Evolutionary conservation across 2,113 vertebrate species (phyloP), one percentile per base, ranked within the genome.

Genomic region (Corythaeola cristata): DNA sequence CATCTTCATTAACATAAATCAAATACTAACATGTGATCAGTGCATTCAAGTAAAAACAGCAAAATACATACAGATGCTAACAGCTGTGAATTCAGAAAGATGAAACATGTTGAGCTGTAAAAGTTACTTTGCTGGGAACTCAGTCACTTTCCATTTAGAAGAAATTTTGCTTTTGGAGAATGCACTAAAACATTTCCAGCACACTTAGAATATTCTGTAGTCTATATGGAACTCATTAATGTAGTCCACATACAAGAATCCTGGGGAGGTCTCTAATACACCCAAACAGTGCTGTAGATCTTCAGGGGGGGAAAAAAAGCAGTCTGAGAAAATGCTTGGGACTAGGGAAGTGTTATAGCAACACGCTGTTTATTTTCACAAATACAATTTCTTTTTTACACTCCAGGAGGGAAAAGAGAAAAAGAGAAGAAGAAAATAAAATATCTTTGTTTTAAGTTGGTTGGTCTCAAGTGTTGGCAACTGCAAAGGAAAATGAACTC

Each of bases 331-430:
- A 94, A 93, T 83, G 11, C 32, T 81, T 84, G 69, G 18, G 85
- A 92, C 30, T 66, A 35, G 45, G 45, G 22, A 85, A 97, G 81
- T 96, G 72, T 92, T 97, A 81, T 18, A 96, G 67, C 41, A 69
- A 62, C 8, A n/a, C 9, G 50, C 37, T 96, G 68, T 85, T 98
- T 97, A 95, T 96, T 97, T 97, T 96, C 94, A 97, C 81, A 97
- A 97, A 96, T 66, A 89, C n/a, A 60, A 74, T 94, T 91, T 96
- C 60, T 81, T 91, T 95, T 97, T 90, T 89, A 89, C 73, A 95
- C 83, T 93, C 23, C 71, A 89, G 94, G 84, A 95, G 63, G 73
- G 69, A 88, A 95, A 95, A 64, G 44, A 88, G 32, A 73, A 35
- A 56, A 89, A 49, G 21, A 85, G 37, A 84, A 85, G 20, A 79